Percentiles rank a stretch among this genome's conserved stretches.
These are phyloP conservation scores for Theocolax elegans DNA, from an alignment of 1,140 invertebrate species.

Conservation along the genomic window DNA sequence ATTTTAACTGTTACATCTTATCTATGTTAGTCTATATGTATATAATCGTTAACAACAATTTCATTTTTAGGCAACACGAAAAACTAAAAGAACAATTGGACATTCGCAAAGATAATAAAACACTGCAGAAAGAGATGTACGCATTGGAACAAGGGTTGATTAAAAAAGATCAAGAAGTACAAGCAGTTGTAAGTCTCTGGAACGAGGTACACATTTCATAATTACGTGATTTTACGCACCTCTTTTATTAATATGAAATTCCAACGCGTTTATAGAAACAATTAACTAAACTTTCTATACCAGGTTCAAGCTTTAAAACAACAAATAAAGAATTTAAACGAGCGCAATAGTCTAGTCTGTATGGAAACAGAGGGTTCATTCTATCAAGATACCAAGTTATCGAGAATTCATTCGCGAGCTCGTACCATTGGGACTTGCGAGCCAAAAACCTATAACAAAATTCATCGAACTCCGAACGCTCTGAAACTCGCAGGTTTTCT, in stretches of 20 bases:
- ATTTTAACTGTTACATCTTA: constrained; percentile 6
- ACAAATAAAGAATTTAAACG: constrained; percentile 62
- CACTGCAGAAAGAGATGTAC: constrained; percentile 56
- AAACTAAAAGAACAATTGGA: constrained; percentile 55
- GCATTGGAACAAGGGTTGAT: constrained; percentile 62
- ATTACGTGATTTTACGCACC: too few relatives aligned
- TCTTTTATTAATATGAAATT: too few relatives aligned
- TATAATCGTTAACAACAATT: too few relatives aligned
- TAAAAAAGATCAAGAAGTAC: constrained; percentile 68
- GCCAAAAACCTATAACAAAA: not conserved
- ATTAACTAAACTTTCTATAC: too few relatives aligned
- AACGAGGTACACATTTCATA: constrained; percentile 64
- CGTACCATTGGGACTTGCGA: constrained; percentile 1
- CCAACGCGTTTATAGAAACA: too few relatives aligned
- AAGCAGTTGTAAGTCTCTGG: constrained; percentile 65
- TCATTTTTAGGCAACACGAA: constrained; percentile 62
- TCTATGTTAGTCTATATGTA: too few relatives aligned
- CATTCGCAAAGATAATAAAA: constrained; percentile 52
- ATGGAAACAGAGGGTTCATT: constrained; percentile 45
- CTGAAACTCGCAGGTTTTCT: constrained; percentile 51
- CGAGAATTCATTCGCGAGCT: not conserved
- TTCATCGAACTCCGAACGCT: constrained; percentile 43
- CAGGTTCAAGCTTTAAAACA: constrained; percentile 64
- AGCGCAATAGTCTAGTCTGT: constrained; percentile 59
- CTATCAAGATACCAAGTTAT: not conserved